Evolutionary conservation across 2,888 invertebrate genomes (phyloP), one percentile per base, ranked within the genome.

Genomic region (Melanchra persicariae): DNA sequence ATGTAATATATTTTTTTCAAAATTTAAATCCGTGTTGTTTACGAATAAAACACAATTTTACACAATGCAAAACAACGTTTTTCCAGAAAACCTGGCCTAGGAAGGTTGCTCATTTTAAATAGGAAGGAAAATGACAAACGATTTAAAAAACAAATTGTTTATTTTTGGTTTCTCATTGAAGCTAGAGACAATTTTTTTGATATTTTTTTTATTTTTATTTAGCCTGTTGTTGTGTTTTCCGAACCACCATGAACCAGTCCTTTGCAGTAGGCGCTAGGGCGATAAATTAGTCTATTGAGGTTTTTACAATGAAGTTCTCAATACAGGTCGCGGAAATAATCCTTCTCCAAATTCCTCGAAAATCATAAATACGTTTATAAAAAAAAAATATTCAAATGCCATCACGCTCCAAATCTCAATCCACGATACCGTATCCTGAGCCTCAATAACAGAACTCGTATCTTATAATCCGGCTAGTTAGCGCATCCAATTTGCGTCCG

Each of bases 401-500:
- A 61, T 73, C 78, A 73, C 78, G 67, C 74, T 67, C 51, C 9
- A 60, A 58, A 57, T 3, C 22, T 17, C 12, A 45, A 70, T 47
- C 57, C 85, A 80, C 61, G 65, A 37, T 87, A 87, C 88, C 54
- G 22, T 37, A 62, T 88, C 66, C 37, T 79, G 8, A 40, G 43
- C 37, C 45, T 57, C 69, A 74, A 22, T 43, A 82, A 61, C 45
- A 65, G 68, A 87, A 89, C 87, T 69, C 78, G 87, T 87, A 76
- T 82, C 79, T 77, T 79, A 84, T 87, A 88, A 88, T 83, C 88
- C 81, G 74, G 87, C 88, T 89, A 88, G 89, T 90, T 90, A 85
- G 85, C 85, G 77, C 81, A 84, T 85, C 87, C 86, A 88, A 87
- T 88, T 87, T 89, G 90, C 87, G 88, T 87, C 86, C 87, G 86